A percentile compares a stretch with the other conserved stretches of the same genome.
These are phyloP conservation scores for Chalcosyrphus nemorum DNA, from an alignment of 2,888 invertebrate genomes.

Conservation along the genomic window DNA sequence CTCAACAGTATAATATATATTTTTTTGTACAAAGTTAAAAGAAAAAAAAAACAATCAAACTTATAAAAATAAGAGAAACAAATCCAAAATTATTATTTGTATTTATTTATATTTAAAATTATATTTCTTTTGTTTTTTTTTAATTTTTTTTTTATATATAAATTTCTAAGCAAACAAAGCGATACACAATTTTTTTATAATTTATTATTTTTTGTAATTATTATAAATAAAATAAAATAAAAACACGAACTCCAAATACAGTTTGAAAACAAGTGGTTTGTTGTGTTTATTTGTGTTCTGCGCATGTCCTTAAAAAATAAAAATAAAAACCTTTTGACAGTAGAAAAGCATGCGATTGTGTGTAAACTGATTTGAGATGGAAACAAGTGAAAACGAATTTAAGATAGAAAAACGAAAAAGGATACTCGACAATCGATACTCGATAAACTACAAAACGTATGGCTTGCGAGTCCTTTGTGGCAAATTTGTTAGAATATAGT, in stretches of 20 bases:
- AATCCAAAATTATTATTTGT: conserved; percentile 8
- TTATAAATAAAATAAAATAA: not conserved
- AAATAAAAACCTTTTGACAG: not conserved
- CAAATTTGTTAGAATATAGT: too few species aligned
- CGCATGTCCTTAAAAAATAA: conserved; percentile 46
- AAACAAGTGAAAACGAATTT: not conserved
- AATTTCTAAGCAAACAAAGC: not conserved
- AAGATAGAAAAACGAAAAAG: not conserved
- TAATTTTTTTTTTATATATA: conserved; percentile 2
- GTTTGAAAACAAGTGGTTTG: conserved; percentile 38
- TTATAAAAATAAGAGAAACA: not conserved
- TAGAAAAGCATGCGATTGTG: not conserved
- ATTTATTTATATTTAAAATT: conserved; percentile 44
- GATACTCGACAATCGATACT: not conserved
- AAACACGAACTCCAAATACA: conserved; percentile 35
- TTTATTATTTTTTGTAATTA: conserved; percentile 40
- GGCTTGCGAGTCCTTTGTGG: not conserved
- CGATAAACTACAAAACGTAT: not conserved
- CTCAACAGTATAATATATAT: conserved; percentile 11
- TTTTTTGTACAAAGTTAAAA: conserved; percentile 64
- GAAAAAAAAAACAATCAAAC: not conserved
- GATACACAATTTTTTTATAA: not conserved
- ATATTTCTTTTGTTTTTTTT: conserved; percentile 1
- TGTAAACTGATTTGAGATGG: not conserved
- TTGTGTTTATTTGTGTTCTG: not conserved